Evolutionary conservation across 1,140 invertebrate genomes (phyloP).

Genomic region (Aethina tumida): DNA sequence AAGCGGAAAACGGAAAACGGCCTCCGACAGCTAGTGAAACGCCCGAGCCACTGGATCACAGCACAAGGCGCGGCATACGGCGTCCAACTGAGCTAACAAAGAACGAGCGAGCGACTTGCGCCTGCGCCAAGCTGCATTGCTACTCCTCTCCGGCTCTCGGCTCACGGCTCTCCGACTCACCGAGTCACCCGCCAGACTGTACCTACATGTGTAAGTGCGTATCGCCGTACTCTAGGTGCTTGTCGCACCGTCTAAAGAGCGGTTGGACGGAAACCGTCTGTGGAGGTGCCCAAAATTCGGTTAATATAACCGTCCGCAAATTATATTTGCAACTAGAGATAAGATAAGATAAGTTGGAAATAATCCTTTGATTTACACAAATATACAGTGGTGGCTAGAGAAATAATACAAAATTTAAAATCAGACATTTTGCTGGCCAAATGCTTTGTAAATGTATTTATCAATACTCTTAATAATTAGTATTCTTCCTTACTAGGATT

Average conservation of each 20-base stretch:
- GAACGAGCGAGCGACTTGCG: conserved; percentile 15
- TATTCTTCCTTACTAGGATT: no score
- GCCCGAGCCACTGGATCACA: conserved; percentile 52
- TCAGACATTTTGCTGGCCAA: no score
- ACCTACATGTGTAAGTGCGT: neutral
- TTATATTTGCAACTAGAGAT: no score
- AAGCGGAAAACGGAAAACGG: conserved; percentile 39
- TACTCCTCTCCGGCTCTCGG: conserved; percentile 7
- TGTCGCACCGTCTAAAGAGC: neutral
- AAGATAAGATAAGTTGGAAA: no score
- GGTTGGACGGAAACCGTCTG: neutral
- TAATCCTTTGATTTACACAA: no score
- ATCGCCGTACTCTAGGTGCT: neutral
- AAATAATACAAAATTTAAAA: no score
- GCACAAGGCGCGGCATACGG: conserved; percentile 21
- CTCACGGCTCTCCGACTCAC: conserved; percentile 4
- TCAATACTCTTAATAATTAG: no score
- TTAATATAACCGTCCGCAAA: no score
- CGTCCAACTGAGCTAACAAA: conserved; percentile 28
- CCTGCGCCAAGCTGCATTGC: conserved; percentile 19
- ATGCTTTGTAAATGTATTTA: no score
- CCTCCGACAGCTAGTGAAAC: conserved; percentile 50
- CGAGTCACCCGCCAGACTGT: conserved; percentile 1
- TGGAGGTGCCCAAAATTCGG: no score
- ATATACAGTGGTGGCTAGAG: no score